Evolutionary conservation across 2,888 invertebrate genomes (phyloP), one percentile per base, ranked within the genome.

Genomic region (Epinotia brunnichana): DNA sequence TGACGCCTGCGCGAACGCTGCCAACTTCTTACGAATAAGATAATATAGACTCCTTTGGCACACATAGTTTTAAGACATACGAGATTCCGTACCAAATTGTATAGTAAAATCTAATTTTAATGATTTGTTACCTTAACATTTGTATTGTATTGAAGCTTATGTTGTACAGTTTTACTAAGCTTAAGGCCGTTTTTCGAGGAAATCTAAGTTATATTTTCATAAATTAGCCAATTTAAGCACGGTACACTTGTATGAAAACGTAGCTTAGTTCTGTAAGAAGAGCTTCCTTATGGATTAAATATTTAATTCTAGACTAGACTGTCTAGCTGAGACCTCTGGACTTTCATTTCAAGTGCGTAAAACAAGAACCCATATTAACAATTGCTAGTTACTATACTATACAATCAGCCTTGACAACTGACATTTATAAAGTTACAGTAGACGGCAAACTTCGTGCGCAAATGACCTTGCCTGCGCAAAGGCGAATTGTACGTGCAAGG

Each of bases 1-100:
- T 92, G 88, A 91, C 78, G 84, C 89, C 87, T 85, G 77, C 80
- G 74, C 77, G 79, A 81, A 77, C 82, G 84, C 86, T 78, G 81
- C 83, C 81, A 83, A 79, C 83, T 81, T 78, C 83, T 81, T 81
- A 79, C 74, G 74, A 59, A 78, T 69, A 69, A 68, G 57, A 63
- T 63, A 69, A 68, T 63, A 61, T 57, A 68, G 24, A 59, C 13
- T 59, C 51, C 41, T 69, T 53, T 68, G 68, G 69, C 73, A 73
- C 69, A 19, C 15, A 51, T 73, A 69, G 69, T 72, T 61, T 17
- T 73, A 73, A 73, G 73, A 53, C 17, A 57, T 24, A 64, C 57
- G 59, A 73, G 73, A 69, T 63, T 73, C 68, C 73, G 68, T 73
- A 73, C 69, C 69, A 63, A 57, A 54, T 57, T 63, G 56, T 68